Base-by-base conservation (phyloP, 2,888 invertebrate species). In the Noctua fimbriata region DNA sequence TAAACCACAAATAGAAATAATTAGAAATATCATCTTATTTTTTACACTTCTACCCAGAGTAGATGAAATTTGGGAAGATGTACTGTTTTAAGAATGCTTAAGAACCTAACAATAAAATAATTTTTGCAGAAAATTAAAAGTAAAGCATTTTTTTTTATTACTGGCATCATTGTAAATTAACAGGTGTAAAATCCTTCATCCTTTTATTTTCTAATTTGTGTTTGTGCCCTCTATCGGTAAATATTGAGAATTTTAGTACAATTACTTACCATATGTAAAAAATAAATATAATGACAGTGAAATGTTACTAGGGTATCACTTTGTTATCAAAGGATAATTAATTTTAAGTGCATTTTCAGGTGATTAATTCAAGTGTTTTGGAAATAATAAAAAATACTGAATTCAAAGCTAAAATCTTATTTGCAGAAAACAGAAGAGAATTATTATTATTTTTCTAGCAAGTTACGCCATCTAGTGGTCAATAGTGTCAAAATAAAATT, bases 381-480 rank as follows among this genome's bases (percentile, higher is more conserved):
- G 6, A 32, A 1, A 16, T 5, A 21, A 4, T 1, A 12, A 41
- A 63, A 74, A 73, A 28, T 60, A 60, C 1, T 69, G 0, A 18
- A 32, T 41, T 28, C 0, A 55, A 41, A 36, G 2, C 0, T 6
- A 44, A 80, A 74, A 36, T 36, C 0, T 0, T 14, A 5, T 24
- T 32, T 24, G 0, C 2, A 9, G 1, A 66, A 72, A 60, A 65
- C 0, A 0, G 7, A 24, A 28, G 2, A 16, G 0, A 28, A 21
- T 16, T 0, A 9, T 28, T 14, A 3, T 0, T 14, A 32, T 21
- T n/a, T 66, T 67, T 65, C 9, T 1, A 58, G 21, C 41, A 28
- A 1, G 10, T 79, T 24, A 36, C 84, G 95, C 93, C 95, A 95
- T 94, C 96, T 96, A 91, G 84, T 89, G 92, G 74, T 2, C 9